Percentiles rank a stretch among this genome's conserved stretches.
phyloP scores from a whole-genome alignment of 2,113 vertebrate genomes.

The Plotosus lineatus region DNA sequence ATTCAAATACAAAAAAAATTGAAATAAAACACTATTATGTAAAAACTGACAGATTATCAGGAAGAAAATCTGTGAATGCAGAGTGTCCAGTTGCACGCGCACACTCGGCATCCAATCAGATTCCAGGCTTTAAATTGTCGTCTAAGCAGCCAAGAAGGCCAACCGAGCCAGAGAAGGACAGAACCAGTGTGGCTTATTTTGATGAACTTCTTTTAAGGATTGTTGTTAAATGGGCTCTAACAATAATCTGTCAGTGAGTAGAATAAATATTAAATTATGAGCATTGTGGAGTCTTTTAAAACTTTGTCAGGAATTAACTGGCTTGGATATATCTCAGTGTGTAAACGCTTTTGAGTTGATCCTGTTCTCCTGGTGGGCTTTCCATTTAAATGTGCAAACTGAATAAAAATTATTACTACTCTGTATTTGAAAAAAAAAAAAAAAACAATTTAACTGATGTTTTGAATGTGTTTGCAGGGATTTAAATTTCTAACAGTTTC shows the following conservation, averaged over 20 bases:
- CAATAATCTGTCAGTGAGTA: constrained; percentile 76
- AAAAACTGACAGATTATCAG: too few relatives aligned
- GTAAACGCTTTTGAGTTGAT: neutral
- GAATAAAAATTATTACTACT: neutral
- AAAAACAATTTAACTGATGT: neutral
- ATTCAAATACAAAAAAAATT: too few relatives aligned
- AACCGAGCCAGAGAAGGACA: neutral
- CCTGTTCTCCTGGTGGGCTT: neutral
- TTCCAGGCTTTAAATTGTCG: neutral
- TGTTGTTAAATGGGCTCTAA: too few relatives aligned
- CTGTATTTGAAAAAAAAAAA: too few relatives aligned
- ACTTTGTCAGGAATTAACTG: neutral
- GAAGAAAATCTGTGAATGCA: too few relatives aligned
- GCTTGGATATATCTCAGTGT: neutral
- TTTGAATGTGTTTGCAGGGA: neutral
- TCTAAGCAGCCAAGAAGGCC: neutral
- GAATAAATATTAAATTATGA: neutral
- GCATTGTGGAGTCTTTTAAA: neutral
- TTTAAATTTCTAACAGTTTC: neutral
- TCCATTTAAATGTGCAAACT: neutral
- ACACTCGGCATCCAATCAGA: constrained; percentile 4
- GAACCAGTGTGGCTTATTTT: neutral
- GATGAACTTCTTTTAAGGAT: too few relatives aligned
- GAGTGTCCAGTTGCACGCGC: neutral
- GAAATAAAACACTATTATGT: too few relatives aligned